A percentile compares a stretch with the other conserved stretches of the same genome.
Evolutionary conservation across 2,888 invertebrate genomes (phyloP).

Genomic region (Dicyrtomina minuta): DNA sequence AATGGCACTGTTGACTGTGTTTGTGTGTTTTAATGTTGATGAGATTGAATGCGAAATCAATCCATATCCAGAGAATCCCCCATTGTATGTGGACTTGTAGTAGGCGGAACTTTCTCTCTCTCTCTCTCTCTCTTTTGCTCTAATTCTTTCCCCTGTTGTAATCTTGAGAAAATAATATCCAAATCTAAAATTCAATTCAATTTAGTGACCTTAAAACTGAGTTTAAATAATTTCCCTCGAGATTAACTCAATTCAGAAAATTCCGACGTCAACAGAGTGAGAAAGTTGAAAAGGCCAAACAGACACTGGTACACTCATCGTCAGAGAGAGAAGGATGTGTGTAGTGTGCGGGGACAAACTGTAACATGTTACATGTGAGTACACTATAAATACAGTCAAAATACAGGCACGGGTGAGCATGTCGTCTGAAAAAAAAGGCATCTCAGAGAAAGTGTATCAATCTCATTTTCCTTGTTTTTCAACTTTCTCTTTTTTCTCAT

Average conservation of each 20-base stretch:
- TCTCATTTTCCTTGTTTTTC: no score
- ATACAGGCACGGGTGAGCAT: no score
- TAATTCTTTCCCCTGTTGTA: not conserved
- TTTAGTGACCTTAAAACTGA: slow-evolving; percentile 1
- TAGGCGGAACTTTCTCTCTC: no score
- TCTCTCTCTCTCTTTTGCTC: slow-evolving; percentile 4
- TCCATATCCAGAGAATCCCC: no score
- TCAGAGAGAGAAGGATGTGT: not conserved
- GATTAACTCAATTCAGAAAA: slow-evolving; percentile 1
- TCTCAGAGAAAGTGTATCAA: no score
- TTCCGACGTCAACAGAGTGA: not conserved
- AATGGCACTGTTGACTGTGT: no score
- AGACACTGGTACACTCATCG: not conserved
- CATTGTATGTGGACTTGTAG: no score
- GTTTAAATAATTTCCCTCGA: slow-evolving; percentile 23
- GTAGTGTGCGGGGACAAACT: not conserved
- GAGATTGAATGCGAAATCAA: not conserved
- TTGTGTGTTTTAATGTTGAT: not conserved
- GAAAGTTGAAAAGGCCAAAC: not conserved
- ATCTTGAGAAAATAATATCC: not conserved
- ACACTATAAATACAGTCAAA: no score
- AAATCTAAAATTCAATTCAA: not conserved
- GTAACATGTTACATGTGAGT: not conserved
- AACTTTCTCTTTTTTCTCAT: no score
- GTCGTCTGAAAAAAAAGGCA: no score